Conservation (phyloP, 2,888 invertebrate genomes). For the Cylindroiulus punctatus region DNA sequence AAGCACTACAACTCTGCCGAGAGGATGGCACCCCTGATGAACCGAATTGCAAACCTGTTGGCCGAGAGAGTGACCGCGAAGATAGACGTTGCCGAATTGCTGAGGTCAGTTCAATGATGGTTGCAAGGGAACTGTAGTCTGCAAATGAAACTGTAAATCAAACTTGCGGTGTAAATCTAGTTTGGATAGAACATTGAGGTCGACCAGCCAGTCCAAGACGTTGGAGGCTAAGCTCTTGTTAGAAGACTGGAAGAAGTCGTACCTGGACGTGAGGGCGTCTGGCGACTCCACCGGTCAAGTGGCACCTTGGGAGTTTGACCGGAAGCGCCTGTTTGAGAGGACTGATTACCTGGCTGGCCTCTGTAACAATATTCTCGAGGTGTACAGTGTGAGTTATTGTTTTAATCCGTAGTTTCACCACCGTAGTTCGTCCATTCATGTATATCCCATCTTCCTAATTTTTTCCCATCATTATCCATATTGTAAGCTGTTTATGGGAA, state of each 20-base stretch:
- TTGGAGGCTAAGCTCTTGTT: constrained; percentile 76
- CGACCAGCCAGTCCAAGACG: constrained; percentile 67
- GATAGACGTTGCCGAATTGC: neutral
- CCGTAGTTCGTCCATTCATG: too few species aligned
- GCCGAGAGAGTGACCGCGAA: constrained; percentile 76
- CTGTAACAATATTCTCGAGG: constrained; percentile 80
- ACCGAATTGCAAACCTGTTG: constrained; percentile 84
- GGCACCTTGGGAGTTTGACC: constrained; percentile 90
- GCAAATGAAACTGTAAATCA: too few species aligned
- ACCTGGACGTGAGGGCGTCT: constrained; percentile 79
- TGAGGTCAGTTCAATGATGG: neutral
- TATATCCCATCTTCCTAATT: too few species aligned
- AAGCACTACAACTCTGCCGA: constrained; percentile 85
- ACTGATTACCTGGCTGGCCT: constrained; percentile 87
- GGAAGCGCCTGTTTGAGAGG: constrained; percentile 79
- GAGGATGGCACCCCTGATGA: constrained; percentile 84
- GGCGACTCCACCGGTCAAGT: constrained; percentile 89
- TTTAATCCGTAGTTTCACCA: neutral
- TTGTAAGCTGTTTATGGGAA: too few species aligned
- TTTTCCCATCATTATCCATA: too few species aligned
- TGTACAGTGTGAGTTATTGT: constrained; percentile 73
- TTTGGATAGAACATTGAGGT: neutral
- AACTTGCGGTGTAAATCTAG: neutral
- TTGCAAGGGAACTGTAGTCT: neutral
- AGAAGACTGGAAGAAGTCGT: constrained; percentile 78